Base-by-base conservation (phyloP, 2,888 invertebrate species). In the Dorcus parallelipipedus region DNA sequence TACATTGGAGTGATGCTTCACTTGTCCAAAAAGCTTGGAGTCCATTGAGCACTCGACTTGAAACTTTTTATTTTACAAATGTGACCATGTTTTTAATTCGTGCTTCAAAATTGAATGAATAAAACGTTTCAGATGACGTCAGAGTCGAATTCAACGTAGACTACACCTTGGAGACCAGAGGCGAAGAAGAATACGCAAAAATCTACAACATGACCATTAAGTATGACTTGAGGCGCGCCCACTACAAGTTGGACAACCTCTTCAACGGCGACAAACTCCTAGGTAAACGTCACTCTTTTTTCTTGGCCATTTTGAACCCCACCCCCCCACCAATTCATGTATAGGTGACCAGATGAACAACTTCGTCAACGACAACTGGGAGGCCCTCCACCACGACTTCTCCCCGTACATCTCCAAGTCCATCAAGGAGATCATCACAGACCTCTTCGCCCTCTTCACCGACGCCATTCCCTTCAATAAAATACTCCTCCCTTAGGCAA, bases 351-450 rank as follows among this genome's bases (percentile, higher is more conserved):
- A 73, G 60, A 72, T 73, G 64, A 74, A 73, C 53, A 68, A 63
- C 20, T 73, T 75, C 54, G 60, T 75, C 17, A 74, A 75, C 49
- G 74, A 74, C 49, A 75, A 74, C 59, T 67, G 71, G 65, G 56
- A 63, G 49, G 71, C 69, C 9, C 68, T 75, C n/a, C 41, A 71
- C 7, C 65, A 69, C 26, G 74, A 63, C 49, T 57, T 66, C 23
- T 38, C 49, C 9, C 53, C 53, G 10, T 10, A 49, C 10, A 53
- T 58, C 23, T 53, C 58, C 5, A 38, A 53, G 10, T 43, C 49
- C 9, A 56, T 56, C n/a, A 48, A 52, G 14, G 40, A 38, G 40
- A 47, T 39, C 9, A 50, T 56, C n/a, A 20, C 52, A 9, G 50
- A 52, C n/a, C 45, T 56, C 4, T 47, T 56, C 23, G 48, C 39